Evolutionary conservation across 1,140 invertebrate genomes (phyloP), one percentile per base, ranked within the genome.

Genomic region (Nephila pilipes): DNA sequence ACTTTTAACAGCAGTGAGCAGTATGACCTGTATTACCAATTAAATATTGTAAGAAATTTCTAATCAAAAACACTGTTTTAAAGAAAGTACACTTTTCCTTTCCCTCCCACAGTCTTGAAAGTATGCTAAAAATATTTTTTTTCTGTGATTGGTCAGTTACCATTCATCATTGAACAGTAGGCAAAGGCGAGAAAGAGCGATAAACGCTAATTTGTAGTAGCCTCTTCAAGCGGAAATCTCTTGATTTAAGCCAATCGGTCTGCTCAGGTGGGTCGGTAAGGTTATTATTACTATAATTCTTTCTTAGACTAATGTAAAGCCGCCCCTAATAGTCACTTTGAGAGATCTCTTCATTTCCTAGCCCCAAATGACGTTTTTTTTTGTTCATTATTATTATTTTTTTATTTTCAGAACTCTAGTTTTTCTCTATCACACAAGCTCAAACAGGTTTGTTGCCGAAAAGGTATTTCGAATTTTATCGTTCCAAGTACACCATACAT

Each of bases 281-380:
- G 91, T 93, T 93, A 93, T 93, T 93, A 93, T 93, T 93, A 87
- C 91, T 93, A 87, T 87, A 93, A 93, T 93, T 93, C 69, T 85
- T 93, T 79, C 65, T 93, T 79, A 93, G 91, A 87, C 91, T 93
- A 92, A 93, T 87, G 91, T 87, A 58, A 93, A 87, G 91, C 91
- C 91, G 91, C 91, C 91, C 91, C 91, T 93, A 93, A 93, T 93
- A 87, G 91, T 93, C 85, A 29, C 90, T 91, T 85, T 80, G 38
- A 75, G 81, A 93, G 91, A 93, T 93, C 91, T 93, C 91, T 93
- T 93, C 91, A 93, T 93, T 93, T 87, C 65, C 91, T 38, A 80
- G 16, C 32, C 83, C 55, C 81, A 60, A 63, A 89, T 69, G 88
- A 80, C 46, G 88, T 60, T 46, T 88, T 69, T n/a, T 69, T 29